Percentiles rank a stretch among this genome's conserved stretches.
Conservation (phyloP, 2,888 invertebrate species). For the Philonicus albiceps region DNA sequence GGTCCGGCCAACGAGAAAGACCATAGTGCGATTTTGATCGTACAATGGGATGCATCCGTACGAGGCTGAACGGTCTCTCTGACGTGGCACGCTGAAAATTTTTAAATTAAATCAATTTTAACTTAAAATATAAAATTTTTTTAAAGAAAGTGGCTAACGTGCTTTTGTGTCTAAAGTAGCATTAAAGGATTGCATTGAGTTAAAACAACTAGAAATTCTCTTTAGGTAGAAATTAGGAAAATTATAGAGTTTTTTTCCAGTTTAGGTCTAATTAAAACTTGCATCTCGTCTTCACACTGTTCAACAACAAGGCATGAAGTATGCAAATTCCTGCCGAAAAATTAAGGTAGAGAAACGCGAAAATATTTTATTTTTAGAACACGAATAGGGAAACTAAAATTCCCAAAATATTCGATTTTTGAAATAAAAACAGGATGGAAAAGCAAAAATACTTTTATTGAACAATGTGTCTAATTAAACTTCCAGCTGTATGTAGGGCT, state of each 20-base stretch:
- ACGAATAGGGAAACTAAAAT: too few relatives aligned
- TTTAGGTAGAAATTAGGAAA: neutral
- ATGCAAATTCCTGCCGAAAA: too few relatives aligned
- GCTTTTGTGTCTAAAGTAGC: neutral
- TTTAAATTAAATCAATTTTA: neutral
- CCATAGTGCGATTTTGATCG: constrained; percentile 92
- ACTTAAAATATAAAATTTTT: neutral
- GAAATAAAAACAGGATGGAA: too few relatives aligned
- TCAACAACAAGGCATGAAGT: too few relatives aligned
- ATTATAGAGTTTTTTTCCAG: neutral
- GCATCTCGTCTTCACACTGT: neutral
- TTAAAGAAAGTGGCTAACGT: neutral
- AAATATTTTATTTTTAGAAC: too few relatives aligned
- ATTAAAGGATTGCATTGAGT: neutral
- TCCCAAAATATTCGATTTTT: too few relatives aligned
- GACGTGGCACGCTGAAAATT: constrained; percentile 58
- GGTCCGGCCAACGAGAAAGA: constrained; percentile 85
- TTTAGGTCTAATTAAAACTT: neutral
- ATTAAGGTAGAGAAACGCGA: too few relatives aligned
- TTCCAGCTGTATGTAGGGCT: neutral
- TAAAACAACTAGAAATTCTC: too few relatives aligned
- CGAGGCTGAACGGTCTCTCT: constrained; percentile 69
- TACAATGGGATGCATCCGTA: constrained; percentile 69
- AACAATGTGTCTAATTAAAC: too few relatives aligned
- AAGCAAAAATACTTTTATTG: too few relatives aligned